These are phyloP conservation scores for Azemiops feae DNA, from an alignment of 2,113 vertebrate species.

Conservation along the genomic window DNA sequence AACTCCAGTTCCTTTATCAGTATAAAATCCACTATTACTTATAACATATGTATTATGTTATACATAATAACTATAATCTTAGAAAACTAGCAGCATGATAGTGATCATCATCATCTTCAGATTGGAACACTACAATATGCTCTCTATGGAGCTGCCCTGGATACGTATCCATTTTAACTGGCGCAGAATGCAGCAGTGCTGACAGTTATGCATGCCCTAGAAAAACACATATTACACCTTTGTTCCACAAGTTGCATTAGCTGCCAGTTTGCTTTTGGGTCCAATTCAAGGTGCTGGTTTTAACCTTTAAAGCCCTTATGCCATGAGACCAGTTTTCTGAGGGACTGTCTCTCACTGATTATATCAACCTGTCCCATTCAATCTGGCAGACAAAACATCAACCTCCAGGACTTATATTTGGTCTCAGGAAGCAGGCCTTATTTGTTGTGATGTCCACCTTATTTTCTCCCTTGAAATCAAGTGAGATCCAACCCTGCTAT, in stretches of 20 bases:
- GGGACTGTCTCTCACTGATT: background rate
- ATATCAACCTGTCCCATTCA: background rate
- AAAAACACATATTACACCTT: background rate
- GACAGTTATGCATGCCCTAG: background rate
- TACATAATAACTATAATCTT: background rate
- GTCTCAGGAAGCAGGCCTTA: background rate
- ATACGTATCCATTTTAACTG: background rate
- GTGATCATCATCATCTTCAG: background rate
- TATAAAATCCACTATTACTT: background rate
- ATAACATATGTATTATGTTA: background rate
- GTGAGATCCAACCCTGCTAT: background rate
- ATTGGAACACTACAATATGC: background rate
- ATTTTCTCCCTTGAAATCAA: background rate
- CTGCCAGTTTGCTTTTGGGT: background rate
- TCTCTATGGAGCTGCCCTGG: background rate
- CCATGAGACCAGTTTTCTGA: background rate
- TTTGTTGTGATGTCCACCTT: background rate
- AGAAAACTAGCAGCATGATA: background rate
- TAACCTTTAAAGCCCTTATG: background rate
- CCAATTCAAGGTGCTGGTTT: background rate
- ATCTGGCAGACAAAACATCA: background rate
- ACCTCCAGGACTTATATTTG: background rate
- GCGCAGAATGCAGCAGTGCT: background rate
- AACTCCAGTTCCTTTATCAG: background rate
- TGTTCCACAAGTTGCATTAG: background rate